Evolutionary conservation across 2,113 vertebrate genomes (phyloP).

Genomic region (Burhinus oedicnemus): DNA sequence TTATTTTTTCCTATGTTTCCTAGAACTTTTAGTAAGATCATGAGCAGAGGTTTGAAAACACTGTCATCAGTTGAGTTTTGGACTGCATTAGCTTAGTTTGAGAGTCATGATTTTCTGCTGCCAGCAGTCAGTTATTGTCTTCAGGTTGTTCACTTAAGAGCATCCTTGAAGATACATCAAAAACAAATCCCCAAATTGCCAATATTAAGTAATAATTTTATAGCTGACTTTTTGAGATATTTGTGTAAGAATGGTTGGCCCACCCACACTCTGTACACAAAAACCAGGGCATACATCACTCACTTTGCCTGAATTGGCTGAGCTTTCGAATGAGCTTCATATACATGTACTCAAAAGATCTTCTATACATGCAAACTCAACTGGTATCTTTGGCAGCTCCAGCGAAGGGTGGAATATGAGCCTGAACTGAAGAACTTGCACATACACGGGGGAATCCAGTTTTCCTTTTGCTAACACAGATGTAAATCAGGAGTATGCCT

Average conservation of each 20-base stretch:
- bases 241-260: neutral
- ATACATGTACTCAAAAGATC: neutral
- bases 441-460: neutral
- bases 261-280: neutral
- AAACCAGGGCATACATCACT: neutral
- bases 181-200: neutral
- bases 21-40: neutral
- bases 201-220: neutral
- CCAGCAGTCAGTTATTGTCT: neutral
- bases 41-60: neutral
- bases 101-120: neutral
- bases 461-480: slow-evolving; percentile 17
- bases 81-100: neutral
- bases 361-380: neutral
- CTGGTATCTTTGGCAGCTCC: neutral
- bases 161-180: neutral
- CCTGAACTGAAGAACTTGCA: neutral
- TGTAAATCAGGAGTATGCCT: neutral
- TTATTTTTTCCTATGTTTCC: neutral
- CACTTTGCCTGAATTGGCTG: neutral
- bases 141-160: neutral
- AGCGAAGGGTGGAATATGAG: neutral
- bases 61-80: neutral
- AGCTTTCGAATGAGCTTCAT: neutral
- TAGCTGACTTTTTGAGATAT: neutral